Evolutionary conservation across 2,797 vertebrate genomes (phyloP).

Genomic region (Sebastes taczanowskii): DNA sequence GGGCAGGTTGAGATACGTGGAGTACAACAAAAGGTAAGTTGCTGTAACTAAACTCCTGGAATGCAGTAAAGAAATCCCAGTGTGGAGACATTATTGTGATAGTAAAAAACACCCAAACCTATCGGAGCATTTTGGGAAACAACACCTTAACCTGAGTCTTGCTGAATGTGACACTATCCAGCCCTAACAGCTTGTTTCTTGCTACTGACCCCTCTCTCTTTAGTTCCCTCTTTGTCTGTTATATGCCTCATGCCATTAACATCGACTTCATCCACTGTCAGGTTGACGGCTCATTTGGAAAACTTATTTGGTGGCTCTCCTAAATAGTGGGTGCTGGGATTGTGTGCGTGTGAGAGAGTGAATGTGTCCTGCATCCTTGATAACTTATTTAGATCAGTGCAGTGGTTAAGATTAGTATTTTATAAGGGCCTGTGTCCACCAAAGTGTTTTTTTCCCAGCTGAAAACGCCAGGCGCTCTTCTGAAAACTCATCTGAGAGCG

Average conservation of each 20-base stretch:
- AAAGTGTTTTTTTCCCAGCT: no score
- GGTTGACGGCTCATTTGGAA: slow-evolving; percentile 23
- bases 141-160: neutral
- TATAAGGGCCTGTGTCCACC: no score
- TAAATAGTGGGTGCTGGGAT: slow-evolving; percentile 3
- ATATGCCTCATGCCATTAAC: slow-evolving; percentile 28
- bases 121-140: neutral
- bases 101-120: neutral
- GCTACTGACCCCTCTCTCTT: slow-evolving; percentile 59
- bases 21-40: slow-evolving; percentile 40
- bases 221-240: slow-evolving; percentile 12
- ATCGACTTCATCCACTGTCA: slow-evolving; percentile 33
- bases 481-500: no score
- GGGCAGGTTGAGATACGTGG: neutral
- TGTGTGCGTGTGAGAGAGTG: neutral
- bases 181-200: slow-evolving; percentile 73
- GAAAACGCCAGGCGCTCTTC: no score
- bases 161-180: slow-evolving; percentile 13
- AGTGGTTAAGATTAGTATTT: neutral
- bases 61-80: slow-evolving; percentile 3
- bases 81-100: neutral
- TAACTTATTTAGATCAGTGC: neutral
- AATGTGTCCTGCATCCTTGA: neutral
- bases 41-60: neutral
- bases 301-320: neutral